Evolutionary conservation across 2,113 vertebrate species (phyloP).

Genomic region (Helogale parvula): DNA sequence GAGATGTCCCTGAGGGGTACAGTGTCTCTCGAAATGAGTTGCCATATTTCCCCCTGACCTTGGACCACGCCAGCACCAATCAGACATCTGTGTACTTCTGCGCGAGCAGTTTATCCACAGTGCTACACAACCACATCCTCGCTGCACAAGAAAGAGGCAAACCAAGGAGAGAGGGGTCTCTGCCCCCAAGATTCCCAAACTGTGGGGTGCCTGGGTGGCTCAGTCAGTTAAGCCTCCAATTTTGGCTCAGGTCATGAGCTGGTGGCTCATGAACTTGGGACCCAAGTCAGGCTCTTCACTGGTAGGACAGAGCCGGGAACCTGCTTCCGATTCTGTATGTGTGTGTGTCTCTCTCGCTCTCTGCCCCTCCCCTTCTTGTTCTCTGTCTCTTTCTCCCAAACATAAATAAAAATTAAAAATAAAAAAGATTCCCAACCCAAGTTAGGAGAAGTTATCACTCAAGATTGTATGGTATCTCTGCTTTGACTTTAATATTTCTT

Average conservation of each 20-base stretch:
- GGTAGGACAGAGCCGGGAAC: too few relatives aligned
- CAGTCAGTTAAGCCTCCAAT: too few relatives aligned
- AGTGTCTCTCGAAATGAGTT: accelerated
- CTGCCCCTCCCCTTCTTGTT: too few relatives aligned
- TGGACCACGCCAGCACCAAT: slow-evolving; percentile 46
- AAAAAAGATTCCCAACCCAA: not conserved
- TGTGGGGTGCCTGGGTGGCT: too few relatives aligned
- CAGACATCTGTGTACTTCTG: slow-evolving; percentile 66
- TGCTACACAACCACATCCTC: not conserved
- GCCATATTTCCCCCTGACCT: not conserved
- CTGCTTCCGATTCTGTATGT: too few relatives aligned
- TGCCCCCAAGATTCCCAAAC: not conserved
- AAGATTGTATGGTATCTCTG: too few relatives aligned
- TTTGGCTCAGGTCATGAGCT: too few relatives aligned
- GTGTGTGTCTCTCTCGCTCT: too few relatives aligned
- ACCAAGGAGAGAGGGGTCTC: accelerated
- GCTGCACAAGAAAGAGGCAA: not conserved
- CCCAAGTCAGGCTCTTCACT: too few relatives aligned
- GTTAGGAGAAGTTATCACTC: not conserved
- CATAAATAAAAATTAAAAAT: too few relatives aligned
- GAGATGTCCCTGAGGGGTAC: not conserved
- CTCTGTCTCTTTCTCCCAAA: too few relatives aligned
- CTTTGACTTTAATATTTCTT: not conserved
- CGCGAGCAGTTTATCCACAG: not conserved
- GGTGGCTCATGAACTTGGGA: too few relatives aligned